These are phyloP conservation scores for Drosophila grimshawi DNA, from an alignment of 1,140 invertebrate species.

Conservation along the genomic window DNA sequence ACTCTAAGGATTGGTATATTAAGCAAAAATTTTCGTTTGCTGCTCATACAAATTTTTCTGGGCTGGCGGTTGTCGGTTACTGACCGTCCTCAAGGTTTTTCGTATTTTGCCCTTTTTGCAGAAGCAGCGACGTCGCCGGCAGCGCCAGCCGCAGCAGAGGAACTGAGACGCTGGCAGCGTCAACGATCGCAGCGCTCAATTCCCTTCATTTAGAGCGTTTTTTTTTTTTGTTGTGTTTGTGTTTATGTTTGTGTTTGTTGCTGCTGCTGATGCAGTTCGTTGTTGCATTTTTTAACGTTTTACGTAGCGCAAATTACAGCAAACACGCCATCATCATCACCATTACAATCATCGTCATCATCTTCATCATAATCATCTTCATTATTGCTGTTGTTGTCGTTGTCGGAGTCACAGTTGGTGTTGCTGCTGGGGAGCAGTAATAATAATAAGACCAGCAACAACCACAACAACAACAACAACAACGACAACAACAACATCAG, in stretches of 20 bases:
- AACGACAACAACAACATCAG: constrained; percentile 56
- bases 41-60: constrained; percentile 82
- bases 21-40: constrained; percentile 67
- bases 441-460: constrained; percentile 54
- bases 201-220: constrained; percentile 81
- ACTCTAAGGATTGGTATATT: constrained; percentile 1
- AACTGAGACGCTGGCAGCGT: constrained; percentile 55
- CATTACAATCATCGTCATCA: constrained; percentile 50
- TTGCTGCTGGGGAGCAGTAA: constrained; percentile 55
- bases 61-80: constrained; percentile 83
- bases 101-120: constrained; percentile 80
- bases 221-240: constrained; percentile 51
- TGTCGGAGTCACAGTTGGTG: constrained; percentile 39
- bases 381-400: constrained; percentile 7
- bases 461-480: constrained; percentile 55
- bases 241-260: constrained; percentile 32
- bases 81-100: constrained; percentile 85
- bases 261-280: constrained; percentile 65
- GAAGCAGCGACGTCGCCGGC: constrained; percentile 41
- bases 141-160: constrained; percentile 21
- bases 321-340: constrained; percentile 80
- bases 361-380: constrained; percentile 33
- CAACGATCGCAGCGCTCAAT: constrained; percentile 81
- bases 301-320: constrained; percentile 82
- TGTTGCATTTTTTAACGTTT: constrained; percentile 82